phyloP scores from a whole-genome alignment of 2,113 vertebrate genomes.

The Sinosuthora webbiana region DNA sequence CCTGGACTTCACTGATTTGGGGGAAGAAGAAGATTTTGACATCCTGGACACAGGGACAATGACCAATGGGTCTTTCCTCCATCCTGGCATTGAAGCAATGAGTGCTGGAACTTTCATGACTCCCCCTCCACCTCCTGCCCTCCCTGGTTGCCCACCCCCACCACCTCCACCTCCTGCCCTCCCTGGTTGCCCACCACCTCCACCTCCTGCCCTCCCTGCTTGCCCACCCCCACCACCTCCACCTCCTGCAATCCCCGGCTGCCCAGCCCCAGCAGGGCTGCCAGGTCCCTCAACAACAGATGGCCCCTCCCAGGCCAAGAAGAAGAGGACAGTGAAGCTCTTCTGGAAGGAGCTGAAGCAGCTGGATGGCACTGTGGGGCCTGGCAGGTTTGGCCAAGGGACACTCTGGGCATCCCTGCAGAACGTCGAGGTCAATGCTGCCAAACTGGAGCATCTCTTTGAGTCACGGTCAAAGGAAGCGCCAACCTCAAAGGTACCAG shows the following conservation, averaged over 20 bases:
- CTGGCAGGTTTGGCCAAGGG: conserved; percentile 78
- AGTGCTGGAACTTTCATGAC: not conserved
- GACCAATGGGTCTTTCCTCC: conserved; percentile 32
- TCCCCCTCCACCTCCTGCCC: conserved; percentile 43
- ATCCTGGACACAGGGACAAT: conserved; percentile 76
- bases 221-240: conserved; percentile 22
- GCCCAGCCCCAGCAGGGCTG: conserved; percentile 26
- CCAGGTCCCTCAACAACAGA: not conserved
- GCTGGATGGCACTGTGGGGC: conserved; percentile 57
- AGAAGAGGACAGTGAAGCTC: conserved; percentile 92
- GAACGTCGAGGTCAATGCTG: conserved; percentile 81
- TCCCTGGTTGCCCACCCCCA: conserved; percentile 56
- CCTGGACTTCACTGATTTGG: conserved; percentile 93
- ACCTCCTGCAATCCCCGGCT: not conserved
- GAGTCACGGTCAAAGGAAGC: conserved; percentile 92
- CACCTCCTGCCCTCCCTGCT: not conserved
- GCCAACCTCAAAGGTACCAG: conserved; percentile 81
- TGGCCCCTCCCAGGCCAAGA: conserved; percentile 69
- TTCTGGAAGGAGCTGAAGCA: conserved; percentile 95
- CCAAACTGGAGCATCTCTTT: conserved; percentile 90
- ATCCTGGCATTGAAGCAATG: not conserved
- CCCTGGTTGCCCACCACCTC: conserved; percentile 38
- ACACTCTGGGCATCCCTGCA: conserved; percentile 92
- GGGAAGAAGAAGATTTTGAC: conserved; percentile 91
- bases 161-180: conserved; percentile 43